A percentile compares a stretch with the other conserved stretches of the same genome.
Evolutionary conservation across 2,113 vertebrate genomes (phyloP).

Genomic region (Cyanistes caeruleus): DNA sequence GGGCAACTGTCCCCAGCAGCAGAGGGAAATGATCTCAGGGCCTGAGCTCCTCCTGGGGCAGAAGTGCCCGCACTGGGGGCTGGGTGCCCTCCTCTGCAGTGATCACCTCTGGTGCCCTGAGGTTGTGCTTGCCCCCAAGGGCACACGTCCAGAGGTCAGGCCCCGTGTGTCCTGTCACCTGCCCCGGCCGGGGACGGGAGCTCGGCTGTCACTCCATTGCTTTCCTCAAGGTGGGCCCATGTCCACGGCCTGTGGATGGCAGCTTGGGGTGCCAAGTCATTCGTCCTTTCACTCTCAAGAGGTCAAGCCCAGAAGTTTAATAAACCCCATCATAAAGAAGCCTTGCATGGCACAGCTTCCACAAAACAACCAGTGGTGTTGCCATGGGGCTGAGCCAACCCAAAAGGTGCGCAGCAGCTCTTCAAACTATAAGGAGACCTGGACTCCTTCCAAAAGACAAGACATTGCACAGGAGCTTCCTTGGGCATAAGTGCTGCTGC

Average conservation of each 20-base stretch:
- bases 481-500: not conserved
- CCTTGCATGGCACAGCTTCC: not conserved
- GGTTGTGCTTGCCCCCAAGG: not conserved
- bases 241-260: fast-evolving
- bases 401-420: not conserved
- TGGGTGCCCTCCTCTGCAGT: not conserved
- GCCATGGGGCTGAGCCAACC: not conserved
- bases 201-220: fast-evolving
- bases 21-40: fast-evolving
- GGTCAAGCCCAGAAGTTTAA: not conserved
- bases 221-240: fast-evolving
- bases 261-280: not conserved
- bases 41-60: not conserved
- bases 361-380: not conserved
- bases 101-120: too few species aligned
- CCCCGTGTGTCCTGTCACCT: fast-evolving
- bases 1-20: not conserved
- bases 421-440: not conserved
- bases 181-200: fast-evolving
- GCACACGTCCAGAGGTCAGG: not conserved
- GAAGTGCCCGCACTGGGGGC: fast-evolving
- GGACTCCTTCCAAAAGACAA: not conserved
- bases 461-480: not conserved
- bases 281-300: not conserved
- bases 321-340: fast-evolving